Base-by-base conservation (phyloP, 2,888 invertebrate species). In the Serripes groenlandicus region DNA sequence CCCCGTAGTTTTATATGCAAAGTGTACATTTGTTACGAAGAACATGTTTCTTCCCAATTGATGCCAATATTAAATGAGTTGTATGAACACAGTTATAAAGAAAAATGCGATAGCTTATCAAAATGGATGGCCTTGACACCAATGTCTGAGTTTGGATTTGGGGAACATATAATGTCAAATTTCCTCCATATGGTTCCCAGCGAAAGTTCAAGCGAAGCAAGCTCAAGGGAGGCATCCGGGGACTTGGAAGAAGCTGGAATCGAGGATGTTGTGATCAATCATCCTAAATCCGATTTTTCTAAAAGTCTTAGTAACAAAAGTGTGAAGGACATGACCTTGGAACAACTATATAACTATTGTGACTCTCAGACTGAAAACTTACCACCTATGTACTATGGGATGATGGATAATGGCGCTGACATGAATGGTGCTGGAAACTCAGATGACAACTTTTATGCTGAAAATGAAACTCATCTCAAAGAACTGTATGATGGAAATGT, bases 1-100 rank as follows among this genome's bases (percentile, higher is more conserved):
- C 54, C 79, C 30, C 37, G 54, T 42, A 73, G 64, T 62, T 81
- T 75, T 49, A 52, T 71, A 23, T 88, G 89, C 68, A 93, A 92
- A 68, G 81, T 92, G 18, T 92, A 92, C 89, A 81, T 91, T 62
- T 89, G 90, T 56, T 93, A 93, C 76, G 92, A 92, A 56, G 86
- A 82, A 21, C 90, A 92, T 70, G 86, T 93, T 26, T 92, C 91
- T 71, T 71, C 83, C 5, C 81, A 87, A 68, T 82, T 90, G 5
- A 89, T 92, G 84, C 83, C 87, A 9, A 52, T 80, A 0, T 62
- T 93, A 23, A 72, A 86, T 72, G 74, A 88, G 21, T 71, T 93
- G n/a, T 93, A 92, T 81, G 85, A 86, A 26, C 64, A 78, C 7
- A 90, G 89, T 4, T 91, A 91, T 70, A 70, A 66, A 9, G 75